phyloP scores from a whole-genome alignment of 35 echinoderm and acorn worm species.

The Ptychodera flava region DNA sequence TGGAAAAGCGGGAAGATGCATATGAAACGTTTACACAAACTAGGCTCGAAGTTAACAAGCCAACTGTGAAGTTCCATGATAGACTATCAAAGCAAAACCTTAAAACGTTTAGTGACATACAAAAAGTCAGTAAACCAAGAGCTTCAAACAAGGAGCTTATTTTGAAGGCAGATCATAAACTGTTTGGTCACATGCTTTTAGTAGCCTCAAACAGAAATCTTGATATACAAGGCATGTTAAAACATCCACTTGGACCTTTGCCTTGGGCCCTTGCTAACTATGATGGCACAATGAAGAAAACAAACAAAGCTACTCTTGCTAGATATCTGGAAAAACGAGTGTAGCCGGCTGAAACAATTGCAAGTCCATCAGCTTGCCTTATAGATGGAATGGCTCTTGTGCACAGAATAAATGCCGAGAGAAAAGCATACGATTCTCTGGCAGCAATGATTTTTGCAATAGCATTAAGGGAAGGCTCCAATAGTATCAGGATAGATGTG shows the following conservation, averaged over 20 bases:
- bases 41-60: background rate
- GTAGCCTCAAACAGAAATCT: slow-evolving; percentile 26
- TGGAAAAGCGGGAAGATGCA: background rate
- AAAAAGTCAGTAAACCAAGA: background rate
- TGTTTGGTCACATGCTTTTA: slow-evolving; percentile 26
- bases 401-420: slow-evolving; percentile 28
- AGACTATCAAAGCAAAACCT: slow-evolving; percentile 10
- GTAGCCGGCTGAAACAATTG: background rate
- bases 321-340: slow-evolving; percentile 7
- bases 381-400: slow-evolving; percentile 41
- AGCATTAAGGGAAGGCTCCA: background rate
- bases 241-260: slow-evolving; percentile 35
- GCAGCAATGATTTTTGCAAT: background rate
- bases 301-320: slow-evolving; percentile 33
- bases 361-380: slow-evolving; percentile 10
- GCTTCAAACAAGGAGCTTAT: background rate
- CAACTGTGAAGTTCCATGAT: background rate
- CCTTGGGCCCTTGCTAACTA: slow-evolving; percentile 30
- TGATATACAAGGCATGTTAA: slow-evolving; percentile 11
- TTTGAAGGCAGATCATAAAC: slow-evolving; percentile 16
- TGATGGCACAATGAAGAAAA: slow-evolving; percentile 37
- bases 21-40: background rate
- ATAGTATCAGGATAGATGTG: slow-evolving; percentile 27
- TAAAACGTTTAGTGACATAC: background rate
- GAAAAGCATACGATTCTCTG: slow-evolving; percentile 18